Conservation (phyloP, 2,888 invertebrate species). For the Eledone cirrhosa region DNA sequence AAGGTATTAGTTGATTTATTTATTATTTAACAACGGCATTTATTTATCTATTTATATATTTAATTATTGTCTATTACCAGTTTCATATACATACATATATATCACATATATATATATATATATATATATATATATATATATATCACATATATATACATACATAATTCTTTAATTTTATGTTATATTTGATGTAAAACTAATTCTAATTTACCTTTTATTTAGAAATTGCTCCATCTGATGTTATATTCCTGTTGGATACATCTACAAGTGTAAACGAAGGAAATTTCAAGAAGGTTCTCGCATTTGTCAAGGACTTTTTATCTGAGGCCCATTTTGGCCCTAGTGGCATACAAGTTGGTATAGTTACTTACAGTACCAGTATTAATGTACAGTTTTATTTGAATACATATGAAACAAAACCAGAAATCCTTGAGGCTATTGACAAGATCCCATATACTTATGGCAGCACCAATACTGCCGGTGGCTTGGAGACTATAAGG, state of each 20-base stretch:
- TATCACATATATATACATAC: too few species aligned
- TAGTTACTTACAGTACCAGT: slow-evolving; percentile 45
- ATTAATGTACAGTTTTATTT: slow-evolving; percentile 49
- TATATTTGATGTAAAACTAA: too few species aligned
- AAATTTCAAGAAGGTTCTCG: slow-evolving; percentile 49
- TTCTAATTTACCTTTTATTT: background rate
- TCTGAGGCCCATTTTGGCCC: slow-evolving; percentile 39
- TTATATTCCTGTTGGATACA: slow-evolving; percentile 53
- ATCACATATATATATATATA: too few species aligned
- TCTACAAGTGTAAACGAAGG: slow-evolving; percentile 51
- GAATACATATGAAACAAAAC: slow-evolving; percentile 42
- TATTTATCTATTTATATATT: too few species aligned
- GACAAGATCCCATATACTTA: slow-evolving; percentile 41
- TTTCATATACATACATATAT: too few species aligned
- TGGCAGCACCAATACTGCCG: slow-evolving; percentile 50
- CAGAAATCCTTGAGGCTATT: slow-evolving; percentile 43
- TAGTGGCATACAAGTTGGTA: slow-evolving; percentile 40
- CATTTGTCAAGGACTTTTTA: slow-evolving; percentile 48
- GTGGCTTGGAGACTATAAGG: slow-evolving; percentile 44
- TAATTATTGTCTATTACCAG: too few species aligned
- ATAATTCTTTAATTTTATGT: too few species aligned
- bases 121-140: too few species aligned
- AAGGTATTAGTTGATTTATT: too few species aligned
- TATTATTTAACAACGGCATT: too few species aligned
- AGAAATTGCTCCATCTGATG: slow-evolving; percentile 43